Conservation (phyloP, 2,797 vertebrate species). For the Propithecus perrieri region DNA sequence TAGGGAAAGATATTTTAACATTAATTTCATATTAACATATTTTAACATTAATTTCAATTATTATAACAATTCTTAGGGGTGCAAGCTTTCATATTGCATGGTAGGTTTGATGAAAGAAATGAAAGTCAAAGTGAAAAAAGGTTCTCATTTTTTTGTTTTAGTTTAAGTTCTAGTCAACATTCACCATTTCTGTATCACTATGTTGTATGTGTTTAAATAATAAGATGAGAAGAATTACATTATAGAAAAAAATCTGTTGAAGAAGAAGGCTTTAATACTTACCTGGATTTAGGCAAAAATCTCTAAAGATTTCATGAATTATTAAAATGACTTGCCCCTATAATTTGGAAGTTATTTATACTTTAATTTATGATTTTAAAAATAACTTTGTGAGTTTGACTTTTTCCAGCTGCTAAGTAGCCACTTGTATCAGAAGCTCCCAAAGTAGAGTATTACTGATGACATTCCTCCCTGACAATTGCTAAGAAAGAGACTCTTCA, state of each 20-base stretch:
- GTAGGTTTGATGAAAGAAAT: not conserved
- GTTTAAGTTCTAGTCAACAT: not conserved
- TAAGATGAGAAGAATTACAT: not conserved
- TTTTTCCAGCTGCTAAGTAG: not conserved
- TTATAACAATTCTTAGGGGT: not conserved
- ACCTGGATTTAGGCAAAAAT: not conserved
- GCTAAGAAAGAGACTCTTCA: not conserved
- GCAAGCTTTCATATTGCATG: not conserved
- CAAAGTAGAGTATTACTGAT: not conserved
- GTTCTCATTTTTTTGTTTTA: not conserved
- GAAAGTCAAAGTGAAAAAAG: not conserved
- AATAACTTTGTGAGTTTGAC: not conserved
- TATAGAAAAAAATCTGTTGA: not conserved
- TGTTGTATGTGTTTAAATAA: not conserved
- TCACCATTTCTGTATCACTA: not conserved
- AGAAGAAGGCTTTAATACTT: not conserved
- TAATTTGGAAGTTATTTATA: not conserved
- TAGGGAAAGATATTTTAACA: not conserved
- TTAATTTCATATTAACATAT: too few species aligned
- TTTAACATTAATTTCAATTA: too few species aligned
- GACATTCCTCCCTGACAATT: not conserved
- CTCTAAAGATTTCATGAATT: not conserved
- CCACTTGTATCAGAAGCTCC: not conserved
- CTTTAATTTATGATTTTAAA: slow-evolving; percentile 17
- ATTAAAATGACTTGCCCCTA: not conserved